These are phyloP conservation scores for Solenodon paradoxus DNA, from an alignment of 2,113 vertebrate species.

Conservation along the genomic window DNA sequence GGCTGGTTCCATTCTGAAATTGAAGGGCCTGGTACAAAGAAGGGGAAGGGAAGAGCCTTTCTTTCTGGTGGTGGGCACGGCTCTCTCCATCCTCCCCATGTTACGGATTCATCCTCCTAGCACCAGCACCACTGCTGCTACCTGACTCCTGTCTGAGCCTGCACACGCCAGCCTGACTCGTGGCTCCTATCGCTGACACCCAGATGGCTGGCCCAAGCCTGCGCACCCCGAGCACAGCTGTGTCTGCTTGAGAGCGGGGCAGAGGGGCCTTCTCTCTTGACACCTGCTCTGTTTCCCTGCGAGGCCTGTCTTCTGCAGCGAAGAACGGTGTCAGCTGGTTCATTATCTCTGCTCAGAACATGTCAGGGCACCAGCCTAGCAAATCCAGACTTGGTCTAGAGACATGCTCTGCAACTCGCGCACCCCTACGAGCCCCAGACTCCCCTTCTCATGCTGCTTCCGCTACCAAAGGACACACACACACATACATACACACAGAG, in stretches of 20 bases:
- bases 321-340: neutral
- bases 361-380: neutral
- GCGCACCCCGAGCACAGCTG: neutral
- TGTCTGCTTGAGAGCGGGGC: fast-evolving
- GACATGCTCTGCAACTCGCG: neutral
- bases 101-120: neutral
- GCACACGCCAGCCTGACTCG: neutral
- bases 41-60: neutral
- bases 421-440: neutral
- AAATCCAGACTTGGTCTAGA: neutral
- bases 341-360: neutral
- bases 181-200: neutral
- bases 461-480: neutral
- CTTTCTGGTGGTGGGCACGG: neutral
- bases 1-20: neutral
- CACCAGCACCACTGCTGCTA: neutral
- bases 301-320: neutral
- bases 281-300: neutral
- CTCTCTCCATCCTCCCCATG: neutral
- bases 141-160: neutral
- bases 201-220: neutral
- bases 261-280: neutral
- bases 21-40: neutral
- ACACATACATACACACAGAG: neutral
- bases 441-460: no score